These are phyloP conservation scores for Ephydatia muelleri DNA, from an alignment of 37 sponge, comb jelly and placozoan species.

Conservation along the genomic window DNA sequence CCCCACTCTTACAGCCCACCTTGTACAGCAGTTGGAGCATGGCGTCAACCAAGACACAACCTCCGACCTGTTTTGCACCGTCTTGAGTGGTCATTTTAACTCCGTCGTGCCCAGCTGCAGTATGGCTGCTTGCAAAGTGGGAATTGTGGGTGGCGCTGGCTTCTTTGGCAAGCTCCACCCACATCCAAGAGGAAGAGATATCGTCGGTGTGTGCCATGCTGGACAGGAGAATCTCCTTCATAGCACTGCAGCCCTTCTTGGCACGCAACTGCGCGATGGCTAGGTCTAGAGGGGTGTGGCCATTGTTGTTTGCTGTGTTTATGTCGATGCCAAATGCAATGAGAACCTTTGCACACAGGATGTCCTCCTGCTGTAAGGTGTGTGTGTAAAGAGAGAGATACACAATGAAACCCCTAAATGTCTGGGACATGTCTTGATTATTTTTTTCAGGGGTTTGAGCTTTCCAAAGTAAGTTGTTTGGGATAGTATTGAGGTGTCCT, in stretches of 20 bases:
- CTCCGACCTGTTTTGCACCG: background rate
- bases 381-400: background rate
- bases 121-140: background rate
- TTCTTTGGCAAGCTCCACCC: background rate
- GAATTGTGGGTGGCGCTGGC: background rate
- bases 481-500: no score
- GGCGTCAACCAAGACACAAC: background rate
- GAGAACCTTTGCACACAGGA: conserved; percentile 17
- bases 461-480: no score
- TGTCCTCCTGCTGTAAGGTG: conserved; percentile 10
- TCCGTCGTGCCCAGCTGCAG: background rate
- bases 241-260: background rate
- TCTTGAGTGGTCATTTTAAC: background rate
- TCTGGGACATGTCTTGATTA: no score
- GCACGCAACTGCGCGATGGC: background rate
- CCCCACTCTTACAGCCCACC: background rate
- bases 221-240: background rate
- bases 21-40: background rate
- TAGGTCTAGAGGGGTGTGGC: conserved; percentile 22
- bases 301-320: conserved; percentile 14
- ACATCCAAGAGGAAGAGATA: background rate
- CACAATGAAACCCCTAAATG: background rate
- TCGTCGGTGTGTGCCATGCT: background rate
- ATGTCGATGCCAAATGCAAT: conserved; percentile 52
- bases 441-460: no score